Evolutionary conservation across 2,113 vertebrate genomes (phyloP).

Genomic region (Condylura cristata): DNA sequence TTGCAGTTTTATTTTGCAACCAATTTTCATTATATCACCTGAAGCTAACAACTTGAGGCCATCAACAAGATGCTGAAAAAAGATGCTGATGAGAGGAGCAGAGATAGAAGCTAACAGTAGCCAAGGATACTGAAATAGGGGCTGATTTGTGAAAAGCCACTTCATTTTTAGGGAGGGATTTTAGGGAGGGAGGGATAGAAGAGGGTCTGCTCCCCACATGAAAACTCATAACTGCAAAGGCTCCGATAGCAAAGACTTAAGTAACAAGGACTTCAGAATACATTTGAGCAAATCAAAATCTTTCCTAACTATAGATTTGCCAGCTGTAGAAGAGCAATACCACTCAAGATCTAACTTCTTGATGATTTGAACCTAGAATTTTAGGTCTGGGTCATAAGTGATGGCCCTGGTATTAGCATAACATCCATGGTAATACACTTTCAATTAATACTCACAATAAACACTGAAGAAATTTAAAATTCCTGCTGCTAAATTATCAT

Average conservation of each 20-base stretch:
- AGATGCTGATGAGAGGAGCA: not conserved
- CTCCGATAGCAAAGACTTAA: constrained; percentile 17
- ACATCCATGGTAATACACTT: not conserved
- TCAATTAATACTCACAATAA: constrained; percentile 36
- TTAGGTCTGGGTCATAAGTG: not conserved
- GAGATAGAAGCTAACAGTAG: not conserved
- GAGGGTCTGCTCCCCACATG: not conserved
- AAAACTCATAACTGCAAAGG: not conserved
- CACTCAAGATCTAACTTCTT: constrained; percentile 5
- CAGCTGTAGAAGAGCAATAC: not conserved
- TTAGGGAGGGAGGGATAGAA: not conserved
- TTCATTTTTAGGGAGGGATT: not conserved
- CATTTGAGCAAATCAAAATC: constrained; percentile 21
- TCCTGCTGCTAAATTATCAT: not conserved
- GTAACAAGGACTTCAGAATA: constrained; percentile 9
- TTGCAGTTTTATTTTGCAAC: not conserved
- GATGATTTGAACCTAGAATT: not conserved
- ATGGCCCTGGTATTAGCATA: not conserved
- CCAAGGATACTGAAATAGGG: not conserved
- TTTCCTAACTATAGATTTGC: not conserved
- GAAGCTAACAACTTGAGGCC: not conserved
- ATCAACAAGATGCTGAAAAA: constrained; percentile 18
- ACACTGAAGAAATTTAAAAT: not conserved
- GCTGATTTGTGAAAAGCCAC: not conserved
- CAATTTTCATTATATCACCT: not conserved